phyloP scores from a whole-genome alignment of 1,140 invertebrate genomes.

The Lordiphosa clarofinis region DNA sequence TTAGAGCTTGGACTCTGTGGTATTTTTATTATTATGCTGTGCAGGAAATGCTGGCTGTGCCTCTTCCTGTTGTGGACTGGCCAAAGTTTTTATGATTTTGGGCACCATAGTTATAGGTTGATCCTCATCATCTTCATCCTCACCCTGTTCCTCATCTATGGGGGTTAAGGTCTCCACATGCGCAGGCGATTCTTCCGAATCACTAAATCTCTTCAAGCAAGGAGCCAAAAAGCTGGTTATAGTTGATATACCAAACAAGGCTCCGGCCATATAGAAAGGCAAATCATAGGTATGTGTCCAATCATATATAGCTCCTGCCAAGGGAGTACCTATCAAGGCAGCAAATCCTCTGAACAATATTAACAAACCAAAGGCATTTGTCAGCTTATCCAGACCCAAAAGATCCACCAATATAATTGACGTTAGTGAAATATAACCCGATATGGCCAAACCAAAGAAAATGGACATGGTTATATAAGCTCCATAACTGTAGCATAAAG shows the following conservation, averaged over 20 bases:
- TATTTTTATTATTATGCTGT: slow-evolving; percentile 26
- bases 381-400: slow-evolving; percentile 95
- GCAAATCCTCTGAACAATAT: slow-evolving; percentile 96
- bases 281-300: slow-evolving; percentile 90
- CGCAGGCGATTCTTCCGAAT: slow-evolving; percentile 81
- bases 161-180: slow-evolving; percentile 87
- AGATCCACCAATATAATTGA: slow-evolving; percentile 98
- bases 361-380: slow-evolving; percentile 97
- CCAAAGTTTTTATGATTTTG: slow-evolving; percentile 84
- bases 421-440: slow-evolving; percentile 97
- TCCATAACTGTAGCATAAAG: slow-evolving; percentile 89
- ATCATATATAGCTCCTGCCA: slow-evolving; percentile 93
- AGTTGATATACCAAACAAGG: slow-evolving; percentile 91
- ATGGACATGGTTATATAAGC: slow-evolving; percentile 91
- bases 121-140: slow-evolving; percentile 88
- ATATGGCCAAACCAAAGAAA: slow-evolving; percentile 96
- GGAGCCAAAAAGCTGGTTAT: slow-evolving; percentile 92
- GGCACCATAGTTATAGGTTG: slow-evolving; percentile 86
- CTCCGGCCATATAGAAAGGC: slow-evolving; percentile 95
- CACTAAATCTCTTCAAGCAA: slow-evolving; percentile 83
- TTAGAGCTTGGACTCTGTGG: slow-evolving; percentile 76
- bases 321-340: slow-evolving; percentile 90
- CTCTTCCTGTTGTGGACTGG: slow-evolving; percentile 81
- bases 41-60: slow-evolving; percentile 43
- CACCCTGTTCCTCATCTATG: slow-evolving; percentile 90